Evolutionary conservation across 2,113 vertebrate species (phyloP).

Genomic region (Romanogobio albipinnatus): DNA sequence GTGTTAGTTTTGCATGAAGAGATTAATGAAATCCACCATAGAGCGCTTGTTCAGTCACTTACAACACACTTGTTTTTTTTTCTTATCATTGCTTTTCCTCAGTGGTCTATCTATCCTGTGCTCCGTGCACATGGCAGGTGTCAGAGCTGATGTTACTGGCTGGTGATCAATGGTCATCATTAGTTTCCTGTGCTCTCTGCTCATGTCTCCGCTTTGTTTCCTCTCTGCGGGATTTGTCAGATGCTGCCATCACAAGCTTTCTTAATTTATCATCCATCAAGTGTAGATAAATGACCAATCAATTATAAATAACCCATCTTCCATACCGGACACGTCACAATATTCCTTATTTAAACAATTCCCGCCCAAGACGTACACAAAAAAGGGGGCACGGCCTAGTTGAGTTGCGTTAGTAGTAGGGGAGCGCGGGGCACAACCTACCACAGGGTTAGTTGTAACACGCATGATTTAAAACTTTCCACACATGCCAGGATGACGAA

Average conservation of each 20-base stretch:
- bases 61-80: background rate
- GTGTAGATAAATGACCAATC: constrained; percentile 52
- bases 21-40: constrained; percentile 6
- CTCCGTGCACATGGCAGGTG: constrained; percentile 12
- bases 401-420: too few relatives aligned
- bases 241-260: constrained; percentile 28
- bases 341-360: too few relatives aligned
- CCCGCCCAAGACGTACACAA: too few relatives aligned
- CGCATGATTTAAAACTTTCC: too few relatives aligned
- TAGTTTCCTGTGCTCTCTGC: constrained; percentile 27
- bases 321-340: background rate
- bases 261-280: constrained; percentile 36
- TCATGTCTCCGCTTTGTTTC: constrained; percentile 28
- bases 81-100: background rate
- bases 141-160: constrained; percentile 7
- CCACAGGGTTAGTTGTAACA: too few relatives aligned
- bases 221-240: constrained; percentile 14
- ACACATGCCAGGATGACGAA: too few relatives aligned
- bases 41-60: background rate
- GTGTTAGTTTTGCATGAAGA: background rate
- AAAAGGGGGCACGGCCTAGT: too few relatives aligned
- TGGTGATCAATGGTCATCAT: constrained; percentile 49
- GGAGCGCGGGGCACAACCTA: too few relatives aligned
- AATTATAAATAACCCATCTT: constrained; percentile 56
- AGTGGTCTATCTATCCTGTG: constrained; percentile 1